Base-by-base conservation (phyloP, 2,797 vertebrate genomes). In the Lagodon rhomboides region DNA sequence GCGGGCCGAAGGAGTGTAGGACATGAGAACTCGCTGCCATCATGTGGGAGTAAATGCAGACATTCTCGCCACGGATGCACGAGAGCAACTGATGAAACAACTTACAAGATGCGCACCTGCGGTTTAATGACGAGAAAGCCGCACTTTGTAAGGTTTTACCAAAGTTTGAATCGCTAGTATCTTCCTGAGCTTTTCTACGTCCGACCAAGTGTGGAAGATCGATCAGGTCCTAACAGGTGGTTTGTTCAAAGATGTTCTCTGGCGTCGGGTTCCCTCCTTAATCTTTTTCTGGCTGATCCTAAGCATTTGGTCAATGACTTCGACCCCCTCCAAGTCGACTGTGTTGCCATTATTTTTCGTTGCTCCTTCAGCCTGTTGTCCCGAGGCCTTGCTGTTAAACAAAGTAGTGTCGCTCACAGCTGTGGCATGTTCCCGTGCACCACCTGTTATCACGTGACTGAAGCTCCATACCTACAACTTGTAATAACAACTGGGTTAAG, bases 51-150 rank as follows among this genome's bases (percentile, higher is more conserved):
- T 23, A 4, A 55, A 65, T 25, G 54, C 47, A 53, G 46, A 13
- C 38, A 2, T 20, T 53, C 13, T 54, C 18, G 53, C n/a, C 44
- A 44, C 51, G 30, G 22, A 68, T 30, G 41, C 63, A 30, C 13
- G 43, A 22, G 61, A 43, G 53, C 43, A 50, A 18, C 63, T 2
- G 16, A 71, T 44, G 58, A 61, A 64, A 71, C 27, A 46, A 23
- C 9, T 49, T 12, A 65, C 41, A 43, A 8, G 3, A n/a, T 25
- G 16, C 30, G 51, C 22, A 43, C 49, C 27, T 2, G 44, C n/a
- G 16, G 41, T 17, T 16, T 34, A 49, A 64, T 38, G 20, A 5
- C 8, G 10, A 41, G 27, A 15, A 1, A 30, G n/a, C 8, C 17
- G 6, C 18, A 10, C 18, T 3, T 47, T 20, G 17, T n/a, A 3